A percentile compares a stretch with the other conserved stretches of the same genome.
These are phyloP conservation scores for Paratrypauchen microcephalus DNA, from an alignment of 2,797 vertebrate genomes.

Conservation along the genomic window DNA sequence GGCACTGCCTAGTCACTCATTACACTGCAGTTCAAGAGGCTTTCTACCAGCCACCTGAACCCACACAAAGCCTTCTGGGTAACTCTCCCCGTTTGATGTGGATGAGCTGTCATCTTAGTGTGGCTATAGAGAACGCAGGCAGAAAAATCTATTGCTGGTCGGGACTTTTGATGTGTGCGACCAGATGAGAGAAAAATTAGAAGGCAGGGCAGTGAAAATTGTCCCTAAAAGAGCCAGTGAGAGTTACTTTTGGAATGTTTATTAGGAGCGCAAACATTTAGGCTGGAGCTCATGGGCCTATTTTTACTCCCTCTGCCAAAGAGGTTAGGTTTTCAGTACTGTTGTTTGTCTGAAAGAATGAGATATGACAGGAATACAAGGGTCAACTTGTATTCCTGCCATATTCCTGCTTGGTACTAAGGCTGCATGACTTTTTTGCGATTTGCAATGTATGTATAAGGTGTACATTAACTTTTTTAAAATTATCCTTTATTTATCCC, in stretches of 20 bases:
- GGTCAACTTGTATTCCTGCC: neutral
- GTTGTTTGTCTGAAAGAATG: conserved; percentile 5
- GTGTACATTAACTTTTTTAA: too few species aligned
- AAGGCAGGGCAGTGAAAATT: conserved; percentile 14
- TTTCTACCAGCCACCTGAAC: conserved; percentile 63
- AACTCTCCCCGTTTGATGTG: conserved; percentile 74
- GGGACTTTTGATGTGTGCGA: conserved; percentile 60
- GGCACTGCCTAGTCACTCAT: conserved; percentile 65
- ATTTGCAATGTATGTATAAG: too few species aligned
- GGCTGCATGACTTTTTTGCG: too few species aligned
- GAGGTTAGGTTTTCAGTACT: conserved; percentile 6
- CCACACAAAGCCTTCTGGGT: conserved; percentile 70
- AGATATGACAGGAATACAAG: conserved; percentile 3
- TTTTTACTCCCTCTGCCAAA: conserved; percentile 8
- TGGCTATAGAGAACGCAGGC: conserved; percentile 44
- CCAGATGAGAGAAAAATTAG: conserved; percentile 54
- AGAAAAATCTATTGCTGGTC: conserved; percentile 27
- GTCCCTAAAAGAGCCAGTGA: neutral
- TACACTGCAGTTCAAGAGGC: conserved; percentile 53
- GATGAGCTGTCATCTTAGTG: conserved; percentile 55
- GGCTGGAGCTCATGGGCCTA: neutral
- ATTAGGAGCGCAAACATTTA: neutral
- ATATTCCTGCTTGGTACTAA: neutral
- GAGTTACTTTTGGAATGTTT: conserved; percentile 4
- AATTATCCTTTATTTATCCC: too few species aligned